phyloP scores from a whole-genome alignment of 2,797 vertebrate species.

The Typhlichthys eigenmanni region DNA sequence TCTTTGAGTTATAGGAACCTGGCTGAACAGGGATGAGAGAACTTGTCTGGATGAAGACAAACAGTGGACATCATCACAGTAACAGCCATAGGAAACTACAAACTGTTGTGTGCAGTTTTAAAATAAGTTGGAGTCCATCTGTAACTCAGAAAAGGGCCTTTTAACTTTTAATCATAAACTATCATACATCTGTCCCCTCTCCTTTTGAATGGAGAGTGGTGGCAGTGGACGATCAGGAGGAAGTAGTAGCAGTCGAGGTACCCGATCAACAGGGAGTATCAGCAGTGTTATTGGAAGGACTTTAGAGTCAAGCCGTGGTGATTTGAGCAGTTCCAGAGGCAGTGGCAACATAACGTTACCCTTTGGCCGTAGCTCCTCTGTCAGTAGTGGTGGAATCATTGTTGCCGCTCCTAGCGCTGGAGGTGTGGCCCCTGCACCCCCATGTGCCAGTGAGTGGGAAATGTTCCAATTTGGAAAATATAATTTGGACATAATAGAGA shows the following conservation, averaged over 20 bases:
- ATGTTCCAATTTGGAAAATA: slow-evolving; percentile 90
- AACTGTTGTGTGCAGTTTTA: slow-evolving; percentile 56
- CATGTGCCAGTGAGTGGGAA: slow-evolving; percentile 84
- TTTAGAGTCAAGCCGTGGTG: slow-evolving; percentile 53
- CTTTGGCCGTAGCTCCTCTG: slow-evolving; percentile 61
- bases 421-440: slow-evolving; percentile 77
- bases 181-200: slow-evolving; percentile 55
- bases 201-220: slow-evolving; percentile 72
- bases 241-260: slow-evolving; percentile 37
- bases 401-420: slow-evolving; percentile 73
- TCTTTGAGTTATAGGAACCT: slow-evolving; percentile 66
- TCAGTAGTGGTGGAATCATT: slow-evolving; percentile 67
- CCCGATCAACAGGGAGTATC: slow-evolving; percentile 58
- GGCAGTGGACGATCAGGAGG: slow-evolving; percentile 66
- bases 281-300: slow-evolving; percentile 66
- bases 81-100: slow-evolving; percentile 63
- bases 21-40: slow-evolving; percentile 68
- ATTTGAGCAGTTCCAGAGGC: slow-evolving; percentile 60
- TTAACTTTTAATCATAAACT: slow-evolving; percentile 55
- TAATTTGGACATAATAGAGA: slow-evolving; percentile 89
- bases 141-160: slow-evolving; percentile 49
- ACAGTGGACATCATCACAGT: slow-evolving; percentile 55
- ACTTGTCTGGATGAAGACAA: slow-evolving; percentile 67
- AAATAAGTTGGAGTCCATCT: slow-evolving; percentile 57
- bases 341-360: slow-evolving; percentile 54